Evolutionary conservation across 2,888 invertebrate genomes (phyloP).

Genomic region (Eremobia ochroleuca): DNA sequence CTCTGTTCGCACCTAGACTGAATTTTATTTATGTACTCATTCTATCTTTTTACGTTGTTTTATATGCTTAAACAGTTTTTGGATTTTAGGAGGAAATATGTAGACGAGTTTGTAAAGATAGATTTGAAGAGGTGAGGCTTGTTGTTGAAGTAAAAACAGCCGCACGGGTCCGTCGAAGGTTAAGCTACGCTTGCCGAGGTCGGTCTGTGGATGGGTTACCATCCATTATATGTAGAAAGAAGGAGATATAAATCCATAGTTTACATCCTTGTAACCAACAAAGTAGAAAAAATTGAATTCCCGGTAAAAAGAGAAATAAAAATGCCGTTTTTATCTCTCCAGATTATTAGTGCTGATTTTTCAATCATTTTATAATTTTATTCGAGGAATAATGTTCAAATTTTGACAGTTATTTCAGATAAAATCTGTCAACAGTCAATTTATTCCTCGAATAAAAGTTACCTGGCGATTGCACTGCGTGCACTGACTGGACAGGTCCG

Average conservation of each 20-base stretch:
- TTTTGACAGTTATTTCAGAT: too few relatives aligned
- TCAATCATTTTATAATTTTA: too few relatives aligned
- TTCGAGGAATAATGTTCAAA: too few relatives aligned
- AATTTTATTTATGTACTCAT: constrained; percentile 20
- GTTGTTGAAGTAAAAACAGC: neutral
- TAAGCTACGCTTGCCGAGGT: neutral
- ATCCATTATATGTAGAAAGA: neutral
- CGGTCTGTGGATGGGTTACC: neutral
- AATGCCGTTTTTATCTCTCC: neutral
- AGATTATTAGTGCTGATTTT: too few relatives aligned
- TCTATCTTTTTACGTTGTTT: neutral
- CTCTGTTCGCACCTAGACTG: constrained; percentile 15
- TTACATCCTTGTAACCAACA: neutral
- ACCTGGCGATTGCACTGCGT: too few relatives aligned
- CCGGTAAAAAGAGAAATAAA: neutral
- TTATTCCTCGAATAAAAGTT: too few relatives aligned
- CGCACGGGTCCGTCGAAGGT: neutral
- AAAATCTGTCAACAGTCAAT: too few relatives aligned
- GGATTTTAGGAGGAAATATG: neutral
- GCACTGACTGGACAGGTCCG: too few relatives aligned
- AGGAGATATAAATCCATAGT: neutral
- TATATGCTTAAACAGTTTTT: neutral
- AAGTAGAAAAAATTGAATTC: neutral
- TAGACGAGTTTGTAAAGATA: neutral
- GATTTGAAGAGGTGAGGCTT: neutral